Evolutionary conservation across 1,140 invertebrate species (phyloP).

Genomic region (Drosophila navojoa): DNA sequence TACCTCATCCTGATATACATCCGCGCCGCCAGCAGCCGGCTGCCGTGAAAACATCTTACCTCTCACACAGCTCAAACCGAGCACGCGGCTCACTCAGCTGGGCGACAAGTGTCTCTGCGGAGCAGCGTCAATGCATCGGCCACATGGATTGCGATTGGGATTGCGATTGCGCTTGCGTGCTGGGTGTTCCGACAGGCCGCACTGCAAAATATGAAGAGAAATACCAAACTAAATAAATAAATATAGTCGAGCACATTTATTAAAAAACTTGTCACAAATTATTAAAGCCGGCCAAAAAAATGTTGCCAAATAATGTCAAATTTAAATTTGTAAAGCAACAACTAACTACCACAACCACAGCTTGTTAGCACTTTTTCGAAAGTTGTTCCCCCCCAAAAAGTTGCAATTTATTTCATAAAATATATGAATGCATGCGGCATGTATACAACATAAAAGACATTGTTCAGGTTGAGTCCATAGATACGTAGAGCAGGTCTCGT

Average conservation of each 20-base stretch:
- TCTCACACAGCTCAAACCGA: constrained; percentile 5
- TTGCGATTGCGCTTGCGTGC: constrained; percentile 11
- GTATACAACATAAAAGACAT: constrained; percentile 32
- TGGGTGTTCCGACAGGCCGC: constrained; percentile 34
- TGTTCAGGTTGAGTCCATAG: constrained; percentile 29
- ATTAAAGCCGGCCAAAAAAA: constrained; percentile 44
- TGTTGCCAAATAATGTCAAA: constrained; percentile 73
- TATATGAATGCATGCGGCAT: constrained; percentile 22
- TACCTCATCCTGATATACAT: constrained; percentile 70
- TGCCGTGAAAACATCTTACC: constrained; percentile 73
- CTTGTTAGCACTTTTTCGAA: constrained; percentile 64
- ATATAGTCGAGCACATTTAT: constrained; percentile 35
- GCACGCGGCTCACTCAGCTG: constrained; percentile 11
- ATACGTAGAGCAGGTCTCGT: constrained; percentile 7
- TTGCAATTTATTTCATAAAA: constrained; percentile 32
- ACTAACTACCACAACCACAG: constrained; percentile 23
- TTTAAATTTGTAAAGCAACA: constrained; percentile 32
- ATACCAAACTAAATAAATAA: constrained; percentile 5
- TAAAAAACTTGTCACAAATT: constrained; percentile 45
- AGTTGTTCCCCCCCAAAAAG: constrained; percentile 52
- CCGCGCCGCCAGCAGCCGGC: constrained; percentile 56
- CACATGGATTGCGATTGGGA: constrained; percentile 32
- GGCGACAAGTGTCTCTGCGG: constrained; percentile 24
- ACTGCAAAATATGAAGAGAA: constrained; percentile 26
- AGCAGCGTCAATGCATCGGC: constrained; percentile 19